Conservation (phyloP, 2,113 vertebrate genomes). For the Boulengeromyrus knoepffleri region DNA sequence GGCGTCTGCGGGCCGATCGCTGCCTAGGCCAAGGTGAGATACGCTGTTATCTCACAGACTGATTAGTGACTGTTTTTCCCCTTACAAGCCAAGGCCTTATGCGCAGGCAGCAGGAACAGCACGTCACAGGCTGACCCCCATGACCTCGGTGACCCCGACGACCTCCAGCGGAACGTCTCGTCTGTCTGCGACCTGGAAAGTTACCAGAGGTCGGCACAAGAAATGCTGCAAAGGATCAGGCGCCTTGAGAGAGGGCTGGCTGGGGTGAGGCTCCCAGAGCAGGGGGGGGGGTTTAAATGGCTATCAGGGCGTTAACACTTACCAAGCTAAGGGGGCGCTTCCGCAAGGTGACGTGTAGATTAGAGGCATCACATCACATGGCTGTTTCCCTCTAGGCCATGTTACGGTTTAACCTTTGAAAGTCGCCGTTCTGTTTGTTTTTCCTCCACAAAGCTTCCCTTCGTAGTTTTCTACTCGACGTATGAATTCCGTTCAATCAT, state of each 20-base stretch:
- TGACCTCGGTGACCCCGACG: neutral
- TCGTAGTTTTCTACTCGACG: neutral
- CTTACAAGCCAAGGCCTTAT: conserved; percentile 13
- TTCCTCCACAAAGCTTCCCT: neutral
- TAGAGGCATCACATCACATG: neutral
- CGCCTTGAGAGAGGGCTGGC: conserved; percentile 45
- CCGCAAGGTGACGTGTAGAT: neutral
- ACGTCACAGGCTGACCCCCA: neutral
- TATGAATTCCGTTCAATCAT: neutral
- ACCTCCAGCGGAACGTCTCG: neutral
- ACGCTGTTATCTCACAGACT: neutral
- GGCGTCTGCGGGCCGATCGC: neutral
- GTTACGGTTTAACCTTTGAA: conserved; percentile 2
- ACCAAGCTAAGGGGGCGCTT: neutral
- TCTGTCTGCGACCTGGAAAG: conserved; percentile 28
- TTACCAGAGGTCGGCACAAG: conserved; percentile 47
- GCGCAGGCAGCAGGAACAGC: neutral
- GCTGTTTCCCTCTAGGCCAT: neutral
- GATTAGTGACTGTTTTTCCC: conserved; percentile 4
- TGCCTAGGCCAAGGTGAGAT: neutral
- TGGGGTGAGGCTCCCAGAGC: conserved; percentile 26
- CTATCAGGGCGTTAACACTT: neutral
- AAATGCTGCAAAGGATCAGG: conserved; percentile 49
- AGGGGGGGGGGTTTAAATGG: neutral
- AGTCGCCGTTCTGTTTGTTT: neutral